Evolutionary conservation across 2,113 vertebrate genomes (phyloP), one percentile per base, ranked within the genome.

Genomic region (Xyliphius kryptos): DNA sequence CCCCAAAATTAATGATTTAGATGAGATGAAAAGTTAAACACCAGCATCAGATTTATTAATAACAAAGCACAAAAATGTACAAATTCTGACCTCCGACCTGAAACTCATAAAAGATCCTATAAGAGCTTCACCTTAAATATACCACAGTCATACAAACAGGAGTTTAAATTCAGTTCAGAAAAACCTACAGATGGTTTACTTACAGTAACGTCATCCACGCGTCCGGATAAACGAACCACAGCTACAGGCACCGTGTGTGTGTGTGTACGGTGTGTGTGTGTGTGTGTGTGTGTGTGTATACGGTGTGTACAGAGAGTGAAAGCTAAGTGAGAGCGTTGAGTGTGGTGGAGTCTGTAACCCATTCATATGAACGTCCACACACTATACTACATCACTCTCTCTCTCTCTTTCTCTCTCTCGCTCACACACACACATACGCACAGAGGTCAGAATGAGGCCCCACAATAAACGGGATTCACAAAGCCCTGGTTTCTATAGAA

Each of bases 401-500:
- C 26, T 32, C 26, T 32, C 26, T 32, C 26, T 32, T 6, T 3
- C 26, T 32, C 26, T 3, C 26, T 32, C 26, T 3, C 26, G 4
- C 26, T 71, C 70, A 72, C 60, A 36, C 71, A 49, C 60, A 58
- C 40, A 38, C 56, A 17, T 44, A 46, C 10, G 21, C 55, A 51
- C 77, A 74, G 48, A 62, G 68, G 77, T 78, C 63, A 76, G 74
- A 78, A 61, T 48, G 73, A 64, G 70, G 89, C 87, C 88, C 72
- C 85, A 89, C 86, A 81, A 67, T 67, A 92, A 94, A 91, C 83
- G 85, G 85, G 44, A 58, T 81, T 80, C 83, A 92, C 89, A 92
- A 94, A 89, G 90, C 88, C 80, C 84, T 78, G 74, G 92, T 97
- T 91, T 91, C 93, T 92, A 87, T 86, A 90, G 93, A 89, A 92